Conservation (phyloP, 2,797 vertebrate species). For the Novumbra hubbsi region DNA sequence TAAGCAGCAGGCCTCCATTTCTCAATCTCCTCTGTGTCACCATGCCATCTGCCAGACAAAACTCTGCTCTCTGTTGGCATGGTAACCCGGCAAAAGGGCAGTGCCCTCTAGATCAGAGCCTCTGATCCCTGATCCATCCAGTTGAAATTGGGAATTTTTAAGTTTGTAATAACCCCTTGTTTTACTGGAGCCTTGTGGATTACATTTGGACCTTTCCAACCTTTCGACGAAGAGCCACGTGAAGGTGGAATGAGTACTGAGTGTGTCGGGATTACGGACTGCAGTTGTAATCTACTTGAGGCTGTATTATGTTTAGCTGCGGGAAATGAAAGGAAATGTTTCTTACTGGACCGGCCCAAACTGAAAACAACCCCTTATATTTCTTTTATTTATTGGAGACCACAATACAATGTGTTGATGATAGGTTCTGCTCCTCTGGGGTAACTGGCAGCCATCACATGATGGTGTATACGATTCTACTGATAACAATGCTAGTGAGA, state of each 20-base stretch:
- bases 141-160: background rate
- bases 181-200: background rate
- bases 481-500: too few relatives aligned
- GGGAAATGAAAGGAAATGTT: background rate
- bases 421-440: too few relatives aligned
- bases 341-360: background rate
- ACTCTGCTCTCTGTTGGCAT: constrained; percentile 42
- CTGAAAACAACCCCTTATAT: too few relatives aligned
- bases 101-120: constrained; percentile 15
- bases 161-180: background rate
- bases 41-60: constrained; percentile 56
- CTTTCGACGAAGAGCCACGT: too few relatives aligned
- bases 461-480: too few relatives aligned
- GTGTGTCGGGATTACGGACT: too few relatives aligned
- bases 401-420: too few relatives aligned
- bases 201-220: background rate
- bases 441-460: too few relatives aligned
- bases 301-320: background rate
- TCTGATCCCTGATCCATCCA: constrained; percentile 29
- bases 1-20: constrained; percentile 46
- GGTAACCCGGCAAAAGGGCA: constrained; percentile 41
- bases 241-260: too few relatives aligned
- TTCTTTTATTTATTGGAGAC: too few relatives aligned
- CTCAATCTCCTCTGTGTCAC: constrained; percentile 42
- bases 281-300: too few relatives aligned